Conservation (phyloP, 2,113 vertebrate genomes). For the Donacobius atricapilla region DNA sequence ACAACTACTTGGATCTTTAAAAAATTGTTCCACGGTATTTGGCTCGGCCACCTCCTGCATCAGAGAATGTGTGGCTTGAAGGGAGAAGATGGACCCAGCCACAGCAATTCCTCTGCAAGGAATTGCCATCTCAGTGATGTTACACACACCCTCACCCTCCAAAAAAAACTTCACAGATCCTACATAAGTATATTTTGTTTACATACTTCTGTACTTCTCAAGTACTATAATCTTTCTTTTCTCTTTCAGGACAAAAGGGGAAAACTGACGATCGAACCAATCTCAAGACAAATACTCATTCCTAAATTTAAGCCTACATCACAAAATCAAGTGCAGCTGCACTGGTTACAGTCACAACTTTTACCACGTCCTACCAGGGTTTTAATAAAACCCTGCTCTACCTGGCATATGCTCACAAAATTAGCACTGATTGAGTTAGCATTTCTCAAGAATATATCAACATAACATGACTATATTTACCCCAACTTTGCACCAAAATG, state of each 20-base stretch:
- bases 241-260: neutral
- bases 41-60: neutral
- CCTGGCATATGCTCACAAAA: neutral
- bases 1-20: neutral
- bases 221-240: neutral
- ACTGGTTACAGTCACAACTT: neutral
- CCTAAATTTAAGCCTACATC: neutral
- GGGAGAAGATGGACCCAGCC: neutral
- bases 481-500: neutral
- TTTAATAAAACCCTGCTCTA: neutral
- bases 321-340: neutral
- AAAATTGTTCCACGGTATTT: neutral
- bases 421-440: neutral
- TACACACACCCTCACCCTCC: rapidly evolving
- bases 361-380: neutral
- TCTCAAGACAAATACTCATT: neutral
- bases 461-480: neutral
- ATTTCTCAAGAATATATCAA: neutral
- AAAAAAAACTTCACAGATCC: neutral
- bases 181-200: neutral
- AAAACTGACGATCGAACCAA: neutral
- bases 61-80: neutral
- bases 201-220: neutral
- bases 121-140: neutral
- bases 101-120: neutral